Evolutionary conservation across 2,888 invertebrate genomes (phyloP).

Genomic region (Dascillus cervinus): DNA sequence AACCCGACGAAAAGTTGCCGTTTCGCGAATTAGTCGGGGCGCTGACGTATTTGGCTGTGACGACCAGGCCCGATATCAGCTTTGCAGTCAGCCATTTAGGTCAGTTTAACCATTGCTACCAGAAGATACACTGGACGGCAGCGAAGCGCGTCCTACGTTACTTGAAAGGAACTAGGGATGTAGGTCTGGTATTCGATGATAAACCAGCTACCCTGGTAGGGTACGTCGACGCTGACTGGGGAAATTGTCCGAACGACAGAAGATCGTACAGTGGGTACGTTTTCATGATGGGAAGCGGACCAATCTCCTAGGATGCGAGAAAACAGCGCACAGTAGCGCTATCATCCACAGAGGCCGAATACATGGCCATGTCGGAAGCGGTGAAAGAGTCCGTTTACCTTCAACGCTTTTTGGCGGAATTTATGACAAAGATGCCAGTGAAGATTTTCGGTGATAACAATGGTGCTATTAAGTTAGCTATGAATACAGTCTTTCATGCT

Average conservation of each 20-base stretch:
- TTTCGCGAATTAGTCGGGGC: constrained; percentile 12
- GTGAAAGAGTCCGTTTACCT: constrained; percentile 20
- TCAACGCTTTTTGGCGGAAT: constrained; percentile 1
- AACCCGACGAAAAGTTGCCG: constrained; percentile 7
- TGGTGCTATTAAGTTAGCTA: no score
- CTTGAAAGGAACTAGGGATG: constrained; percentile 13
- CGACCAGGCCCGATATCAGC: constrained; percentile 15
- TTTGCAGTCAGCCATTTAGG: constrained; percentile 15
- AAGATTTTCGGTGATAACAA: no score
- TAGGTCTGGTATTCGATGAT: constrained; percentile 7
- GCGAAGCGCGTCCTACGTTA: constrained; percentile 18
- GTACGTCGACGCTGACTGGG: constrained; percentile 19
- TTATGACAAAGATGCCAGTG: no score
- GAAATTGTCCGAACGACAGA: constrained; percentile 10
- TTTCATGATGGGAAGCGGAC: constrained; percentile 5
- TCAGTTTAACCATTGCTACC: constrained; percentile 6
- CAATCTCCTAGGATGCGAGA: constrained; percentile 5
- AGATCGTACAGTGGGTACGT: constrained; percentile 17
- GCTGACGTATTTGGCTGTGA: constrained; percentile 15
- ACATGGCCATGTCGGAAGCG: constrained; percentile 17
- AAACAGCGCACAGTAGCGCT: constrained; percentile 19
- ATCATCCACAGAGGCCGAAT: constrained; percentile 19
- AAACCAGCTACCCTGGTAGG: constrained; percentile 5
- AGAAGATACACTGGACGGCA: constrained; percentile 13
- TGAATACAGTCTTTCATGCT: no score